Evolutionary conservation across 1,140 invertebrate species (phyloP).

Genomic region (Cherax destructor): DNA sequence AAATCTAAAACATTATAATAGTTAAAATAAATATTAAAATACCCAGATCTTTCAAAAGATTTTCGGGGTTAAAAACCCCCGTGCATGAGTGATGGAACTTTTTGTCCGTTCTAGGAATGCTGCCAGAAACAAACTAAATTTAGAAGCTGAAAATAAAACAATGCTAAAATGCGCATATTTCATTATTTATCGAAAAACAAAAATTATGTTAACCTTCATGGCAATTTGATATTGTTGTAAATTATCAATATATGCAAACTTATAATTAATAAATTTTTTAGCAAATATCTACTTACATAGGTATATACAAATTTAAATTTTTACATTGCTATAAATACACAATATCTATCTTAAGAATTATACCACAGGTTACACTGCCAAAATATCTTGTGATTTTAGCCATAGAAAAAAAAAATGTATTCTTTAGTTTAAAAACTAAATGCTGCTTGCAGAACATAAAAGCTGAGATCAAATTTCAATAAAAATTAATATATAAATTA

Average conservation of each 20-base stretch:
- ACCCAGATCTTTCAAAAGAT: not conserved
- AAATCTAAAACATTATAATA: not conserved
- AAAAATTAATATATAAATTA: not conserved
- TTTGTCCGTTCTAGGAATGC: not conserved
- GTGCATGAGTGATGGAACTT: not conserved
- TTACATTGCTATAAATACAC: not conserved
- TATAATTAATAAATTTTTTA: not conserved
- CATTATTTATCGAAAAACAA: not conserved
- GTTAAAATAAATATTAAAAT: not conserved
- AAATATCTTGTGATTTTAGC: not conserved
- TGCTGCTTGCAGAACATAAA: not conserved
- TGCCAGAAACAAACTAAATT: not conserved
- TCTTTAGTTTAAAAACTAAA: not conserved
- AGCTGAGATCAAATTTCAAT: not conserved
- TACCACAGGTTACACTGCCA: not conserved
- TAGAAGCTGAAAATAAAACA: not conserved
- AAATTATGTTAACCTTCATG: not conserved
- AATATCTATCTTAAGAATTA: not conserved
- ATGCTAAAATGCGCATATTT: not conserved
- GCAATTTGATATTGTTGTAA: not conserved
- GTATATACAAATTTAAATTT: conserved; percentile 14
- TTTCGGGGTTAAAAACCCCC: not conserved
- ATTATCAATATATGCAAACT: not conserved
- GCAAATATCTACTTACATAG: conserved; percentile 9
- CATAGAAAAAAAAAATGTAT: not conserved